phyloP scores from a whole-genome alignment of 2,888 invertebrate species.

The Adineta ricciae region DNA sequence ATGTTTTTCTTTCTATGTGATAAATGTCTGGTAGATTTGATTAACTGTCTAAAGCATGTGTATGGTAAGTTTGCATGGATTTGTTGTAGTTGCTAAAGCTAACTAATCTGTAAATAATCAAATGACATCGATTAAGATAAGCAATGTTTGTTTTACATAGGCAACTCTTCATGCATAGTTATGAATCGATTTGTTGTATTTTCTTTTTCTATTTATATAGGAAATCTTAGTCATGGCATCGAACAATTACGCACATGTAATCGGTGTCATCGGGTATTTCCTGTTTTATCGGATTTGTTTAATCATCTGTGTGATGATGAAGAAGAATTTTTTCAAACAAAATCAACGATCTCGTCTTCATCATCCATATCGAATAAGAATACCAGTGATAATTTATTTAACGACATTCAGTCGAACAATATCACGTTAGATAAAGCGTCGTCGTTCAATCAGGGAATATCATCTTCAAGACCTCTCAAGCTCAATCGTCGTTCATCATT shows the following conservation, averaged over 20 bases:
- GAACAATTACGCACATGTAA: not conserved
- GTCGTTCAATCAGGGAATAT: not conserved
- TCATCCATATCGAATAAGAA: not conserved
- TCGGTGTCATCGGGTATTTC: not conserved
- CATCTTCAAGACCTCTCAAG: not conserved
- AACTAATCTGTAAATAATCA: no score
- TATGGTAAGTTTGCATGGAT: not conserved
- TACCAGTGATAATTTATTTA: not conserved
- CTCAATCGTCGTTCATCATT: slow-evolving; percentile 18
- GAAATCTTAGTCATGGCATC: not conserved
- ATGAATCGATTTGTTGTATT: not conserved
- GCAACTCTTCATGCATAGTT: no score
- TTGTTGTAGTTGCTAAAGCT: not conserved
- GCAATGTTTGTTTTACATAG: no score
- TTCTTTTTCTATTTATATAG: not conserved
- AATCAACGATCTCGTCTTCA: not conserved
- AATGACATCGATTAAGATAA: no score
- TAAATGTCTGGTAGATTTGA: not conserved
- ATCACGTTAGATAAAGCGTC: not conserved
- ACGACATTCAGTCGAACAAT: not conserved
- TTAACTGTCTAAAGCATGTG: not conserved
- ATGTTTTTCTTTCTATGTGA: not conserved
- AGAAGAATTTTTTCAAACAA: not conserved
- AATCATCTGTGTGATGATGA: slow-evolving; percentile 11
- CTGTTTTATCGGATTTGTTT: slow-evolving; percentile 2